phyloP scores from a whole-genome alignment of 2,888 invertebrate genomes.

The Glaucopsyche alexis region DNA sequence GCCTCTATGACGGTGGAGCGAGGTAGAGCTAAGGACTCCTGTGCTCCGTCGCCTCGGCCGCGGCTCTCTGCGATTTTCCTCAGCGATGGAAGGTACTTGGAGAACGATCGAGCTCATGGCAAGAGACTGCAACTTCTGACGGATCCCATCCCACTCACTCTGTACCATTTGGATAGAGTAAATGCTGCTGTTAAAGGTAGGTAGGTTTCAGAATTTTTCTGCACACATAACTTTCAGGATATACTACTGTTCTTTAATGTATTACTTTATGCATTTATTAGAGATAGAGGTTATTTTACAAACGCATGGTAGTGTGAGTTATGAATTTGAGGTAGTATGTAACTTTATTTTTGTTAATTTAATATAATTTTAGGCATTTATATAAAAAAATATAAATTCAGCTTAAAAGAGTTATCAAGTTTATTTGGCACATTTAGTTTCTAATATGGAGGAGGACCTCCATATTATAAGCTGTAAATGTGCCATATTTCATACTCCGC shows the following conservation, averaged over 20 bases:
- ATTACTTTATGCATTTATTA: neutral
- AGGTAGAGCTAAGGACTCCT: constrained; percentile 58
- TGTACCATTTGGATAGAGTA: constrained; percentile 75
- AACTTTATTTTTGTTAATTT: too few species aligned
- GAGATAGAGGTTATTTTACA: too few species aligned
- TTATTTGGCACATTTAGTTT: too few species aligned
- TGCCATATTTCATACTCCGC: too few species aligned
- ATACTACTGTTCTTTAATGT: constrained; percentile 1
- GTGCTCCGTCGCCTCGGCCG: constrained; percentile 68
- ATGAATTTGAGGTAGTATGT: too few species aligned
- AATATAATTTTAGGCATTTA: too few species aligned
- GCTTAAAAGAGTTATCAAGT: too few species aligned
- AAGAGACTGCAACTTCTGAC: constrained; percentile 63
- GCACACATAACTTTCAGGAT: neutral
- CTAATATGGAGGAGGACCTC: too few species aligned
- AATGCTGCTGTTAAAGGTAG: constrained; percentile 81
- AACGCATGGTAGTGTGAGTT: too few species aligned
- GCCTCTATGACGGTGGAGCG: constrained; percentile 64
- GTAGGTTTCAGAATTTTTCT: constrained; percentile 48
- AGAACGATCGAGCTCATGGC: constrained; percentile 53
- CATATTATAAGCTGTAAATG: too few species aligned
- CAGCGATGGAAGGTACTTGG: constrained; percentile 57
- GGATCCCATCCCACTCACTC: constrained; percentile 75
- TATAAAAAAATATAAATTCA: too few species aligned
- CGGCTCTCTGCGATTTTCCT: constrained; percentile 73